phyloP scores from a whole-genome alignment of 2,113 vertebrate species.

The Spermophilus dauricus region DNA sequence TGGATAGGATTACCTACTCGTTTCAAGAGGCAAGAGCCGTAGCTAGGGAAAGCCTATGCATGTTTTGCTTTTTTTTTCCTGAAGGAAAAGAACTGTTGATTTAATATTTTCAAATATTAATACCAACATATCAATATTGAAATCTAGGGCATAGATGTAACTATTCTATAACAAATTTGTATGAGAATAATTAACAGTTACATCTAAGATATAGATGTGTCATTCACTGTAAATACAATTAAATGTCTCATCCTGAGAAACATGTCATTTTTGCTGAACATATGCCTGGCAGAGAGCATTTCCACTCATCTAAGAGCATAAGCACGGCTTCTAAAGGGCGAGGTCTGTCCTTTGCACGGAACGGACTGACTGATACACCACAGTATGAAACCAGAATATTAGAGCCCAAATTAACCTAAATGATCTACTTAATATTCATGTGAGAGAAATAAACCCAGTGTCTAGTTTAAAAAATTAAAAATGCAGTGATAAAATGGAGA shows the following conservation, averaged over 20 bases:
- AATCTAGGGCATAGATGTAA: constrained; percentile 53
- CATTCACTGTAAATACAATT: constrained; percentile 33
- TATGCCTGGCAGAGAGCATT: background rate
- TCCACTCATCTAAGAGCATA: background rate
- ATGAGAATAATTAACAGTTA: constrained; percentile 67
- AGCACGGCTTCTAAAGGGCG: background rate
- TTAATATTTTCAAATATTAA: constrained; percentile 72
- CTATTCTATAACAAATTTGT: constrained; percentile 53
- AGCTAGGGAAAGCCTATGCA: background rate
- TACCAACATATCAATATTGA: background rate
- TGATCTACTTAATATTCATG: background rate
- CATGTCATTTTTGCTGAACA: background rate
- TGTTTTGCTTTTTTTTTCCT: constrained; percentile 47
- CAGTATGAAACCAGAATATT: constrained; percentile 2
- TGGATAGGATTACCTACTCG: background rate
- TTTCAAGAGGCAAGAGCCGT: background rate
- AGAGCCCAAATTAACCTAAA: constrained; percentile 20
- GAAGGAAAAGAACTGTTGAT: background rate
- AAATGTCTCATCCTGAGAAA: constrained; percentile 55
- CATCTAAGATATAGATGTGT: background rate
- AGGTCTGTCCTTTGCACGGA: constrained; percentile 42
- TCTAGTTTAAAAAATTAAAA: background rate
- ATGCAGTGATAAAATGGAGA: background rate
- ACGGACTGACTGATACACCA: background rate
- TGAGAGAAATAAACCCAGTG: background rate